Base-by-base conservation (phyloP, 1,140 invertebrate genomes). In the Cardiocondyla obscurior region DNA sequence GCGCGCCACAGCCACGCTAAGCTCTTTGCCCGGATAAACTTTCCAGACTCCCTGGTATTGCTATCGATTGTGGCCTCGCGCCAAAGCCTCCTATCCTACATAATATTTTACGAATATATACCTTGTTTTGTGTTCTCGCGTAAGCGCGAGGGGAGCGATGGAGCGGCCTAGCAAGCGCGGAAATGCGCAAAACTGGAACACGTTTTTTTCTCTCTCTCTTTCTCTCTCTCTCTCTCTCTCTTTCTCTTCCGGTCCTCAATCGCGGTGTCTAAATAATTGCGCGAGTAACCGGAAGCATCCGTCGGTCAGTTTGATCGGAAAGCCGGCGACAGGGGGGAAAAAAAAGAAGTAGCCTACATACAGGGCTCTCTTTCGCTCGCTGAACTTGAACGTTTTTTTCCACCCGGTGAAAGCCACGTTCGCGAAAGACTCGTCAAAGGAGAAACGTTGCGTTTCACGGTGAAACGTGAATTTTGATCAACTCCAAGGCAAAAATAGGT, bases 91-190 rank as follows among this genome's bases (percentile, higher is more conserved):
- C 86, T 88, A 88, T 85, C 83, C 86, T 73, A 87, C 72, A 87
- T 87, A 88, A 88, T 88, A 88, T 88, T 88, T 88, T 88, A 88
- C 85, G 85, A 87, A 70, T 86, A 42, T 86, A 36, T 67, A 64
- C 77, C 51, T 69, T 85, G 74, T 85, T 87, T 87, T 82, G 74
- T 53, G 46, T 39, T 42, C 55, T 30, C 51, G 64, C 44, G 70
- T 39, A 33, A 74, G 22, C 44, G 25, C 25, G n/a, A 19, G 39
- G 57, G 60, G n/a, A 46, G 19, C 42, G n/a, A 44, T 60, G 46
- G 39, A 3, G 42, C 44, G 42, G 30, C 19, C 6, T 25, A 22
- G 30, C n/a, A 19, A 64, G 28, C n/a, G 16, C 25, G 72, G n/a
- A 33, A 62, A 69, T 36, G 73, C 60, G 57, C 33, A 19, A 33